phyloP scores from a whole-genome alignment of 2,113 vertebrate genomes.

The Seriola quinqueradiata region DNA sequence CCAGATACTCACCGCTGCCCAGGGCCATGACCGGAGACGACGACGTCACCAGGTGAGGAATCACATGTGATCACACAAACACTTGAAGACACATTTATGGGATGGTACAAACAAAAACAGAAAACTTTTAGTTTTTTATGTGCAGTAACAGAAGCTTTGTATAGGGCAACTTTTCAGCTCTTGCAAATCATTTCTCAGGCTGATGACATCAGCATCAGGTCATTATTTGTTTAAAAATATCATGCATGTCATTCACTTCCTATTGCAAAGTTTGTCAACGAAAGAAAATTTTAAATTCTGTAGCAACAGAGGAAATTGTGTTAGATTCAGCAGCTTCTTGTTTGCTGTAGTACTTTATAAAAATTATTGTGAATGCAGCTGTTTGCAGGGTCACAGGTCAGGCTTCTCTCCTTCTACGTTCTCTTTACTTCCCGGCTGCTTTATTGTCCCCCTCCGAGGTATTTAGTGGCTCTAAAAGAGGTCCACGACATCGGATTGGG shows the following conservation, averaged over 20 bases:
- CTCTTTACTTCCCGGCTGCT: not conserved
- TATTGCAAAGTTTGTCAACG: not conserved
- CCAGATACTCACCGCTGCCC: slow-evolving; percentile 91
- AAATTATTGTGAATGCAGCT: not conserved
- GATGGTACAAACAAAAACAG: too few relatives aligned
- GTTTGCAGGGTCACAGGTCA: slow-evolving; percentile 6
- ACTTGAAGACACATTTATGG: too few relatives aligned
- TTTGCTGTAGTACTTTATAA: not conserved
- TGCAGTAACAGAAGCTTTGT: not conserved
- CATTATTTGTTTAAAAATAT: not conserved
- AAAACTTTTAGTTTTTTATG: too few relatives aligned
- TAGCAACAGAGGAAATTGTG: not conserved
- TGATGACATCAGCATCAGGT: not conserved
- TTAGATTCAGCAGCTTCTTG: not conserved
- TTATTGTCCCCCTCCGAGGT: not conserved
- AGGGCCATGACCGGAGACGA: slow-evolving; percentile 92
- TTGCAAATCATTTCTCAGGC: not conserved
- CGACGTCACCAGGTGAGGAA: slow-evolving; percentile 91
- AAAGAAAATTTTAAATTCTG: not conserved
- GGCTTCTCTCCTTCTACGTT: not conserved
- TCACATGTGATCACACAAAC: not conserved
- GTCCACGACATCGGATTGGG: not conserved
- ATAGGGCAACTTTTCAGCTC: too few relatives aligned
- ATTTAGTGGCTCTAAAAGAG: not conserved
- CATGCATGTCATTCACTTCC: not conserved